Base-by-base conservation (phyloP, 2,888 invertebrate species). In the Epinotia brunnichana region DNA sequence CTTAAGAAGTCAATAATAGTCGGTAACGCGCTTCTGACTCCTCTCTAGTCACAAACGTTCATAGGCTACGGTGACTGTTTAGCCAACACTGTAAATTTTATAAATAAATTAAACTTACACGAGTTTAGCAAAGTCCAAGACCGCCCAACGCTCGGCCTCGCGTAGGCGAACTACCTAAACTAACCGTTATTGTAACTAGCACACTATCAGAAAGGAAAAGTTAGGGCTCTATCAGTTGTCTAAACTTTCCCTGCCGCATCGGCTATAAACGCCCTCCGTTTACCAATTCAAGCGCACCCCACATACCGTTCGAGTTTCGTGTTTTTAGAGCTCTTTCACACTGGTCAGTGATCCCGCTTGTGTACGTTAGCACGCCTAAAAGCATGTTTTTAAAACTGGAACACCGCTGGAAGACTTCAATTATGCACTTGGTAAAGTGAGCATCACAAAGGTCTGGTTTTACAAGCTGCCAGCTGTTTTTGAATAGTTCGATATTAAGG, bases 191-290 rank as follows among this genome's bases (percentile, higher is more conserved):
- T 69, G 39, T 41, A 66, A 66, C 48, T 66, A 59, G 71, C 21
- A 41, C 17, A 19, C 67, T 74, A 53, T 62, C 73, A 69, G 73
- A 77, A 78, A 75, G 77, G 73, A 73, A 75, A 82, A 82, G 79
- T 81, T 83, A 78, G 71, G 56, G 67, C 74, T 82, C 77, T 79
- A 82, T 83, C 79, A 80, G 80, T 79, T 81, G 80, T 78, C 81
- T 77, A 79, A 82, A 78, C 82, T 83, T 73, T 57, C 75, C 77
- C 71, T 76, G 57, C 74, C 74, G 61, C 69, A 44, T 69, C 54
- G 54, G 61, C 57, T 71, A 63, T 73, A 73, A 73, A 63, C 68
- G 57, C 62, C 29, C 66, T 29, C 54, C 44, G 62, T 21, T 57
- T 11, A 72, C 71, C 72, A 68, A 56, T 71, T 66, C 68, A 72